Base-by-base conservation (phyloP, 2,888 invertebrate genomes). In the Mactromeris polynyma region DNA sequence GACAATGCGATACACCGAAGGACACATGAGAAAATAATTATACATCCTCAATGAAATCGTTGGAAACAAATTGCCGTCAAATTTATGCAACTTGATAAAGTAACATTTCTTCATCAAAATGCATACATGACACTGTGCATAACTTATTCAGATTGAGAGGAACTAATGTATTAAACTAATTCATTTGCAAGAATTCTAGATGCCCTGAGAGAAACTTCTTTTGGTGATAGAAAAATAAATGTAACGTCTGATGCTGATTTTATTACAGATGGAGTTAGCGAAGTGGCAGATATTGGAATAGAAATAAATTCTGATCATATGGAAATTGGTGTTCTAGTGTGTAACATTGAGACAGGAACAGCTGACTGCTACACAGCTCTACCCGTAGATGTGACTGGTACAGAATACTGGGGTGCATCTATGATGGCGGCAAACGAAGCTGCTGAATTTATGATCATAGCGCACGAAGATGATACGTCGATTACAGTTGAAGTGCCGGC, bases 371-470 rank as follows among this genome's bases (percentile, higher is more conserved):
- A 90, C 33, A 86, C 88, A 0, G 92, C 92, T 21, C 46, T 90
- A 4, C 90, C 92, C 0, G 36, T 81, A 7, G 89, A 92, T 69
- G 86, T 90, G 6, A 64, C 81, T 1, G 87, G 89, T 9, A 90
- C 81, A 2, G 85, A 81, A 3, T 89, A 92, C 58, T 78, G 40
- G 58, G 69, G 82, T 7, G 78, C 86, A 14, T 88, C 90, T 33
- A 85, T 80, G 81, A 40, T 73, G 11, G 38, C 82, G 1, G 78
- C 26, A 11, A 40, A 80, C 21, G 86, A 86, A 9, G 54, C 79
- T 0, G 81, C 92, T 26, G 92, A 90, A 54, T 46, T 92, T 4
- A 90, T 90, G 88, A 78, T 90, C 2, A 79, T 90, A 33, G 87
- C 84, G 4, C 84, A 89, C 4, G 89, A 87, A 33, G 87, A 89